These are phyloP conservation scores for Tortrix viridana DNA, from an alignment of 2,888 invertebrate genomes.

Conservation along the genomic window DNA sequence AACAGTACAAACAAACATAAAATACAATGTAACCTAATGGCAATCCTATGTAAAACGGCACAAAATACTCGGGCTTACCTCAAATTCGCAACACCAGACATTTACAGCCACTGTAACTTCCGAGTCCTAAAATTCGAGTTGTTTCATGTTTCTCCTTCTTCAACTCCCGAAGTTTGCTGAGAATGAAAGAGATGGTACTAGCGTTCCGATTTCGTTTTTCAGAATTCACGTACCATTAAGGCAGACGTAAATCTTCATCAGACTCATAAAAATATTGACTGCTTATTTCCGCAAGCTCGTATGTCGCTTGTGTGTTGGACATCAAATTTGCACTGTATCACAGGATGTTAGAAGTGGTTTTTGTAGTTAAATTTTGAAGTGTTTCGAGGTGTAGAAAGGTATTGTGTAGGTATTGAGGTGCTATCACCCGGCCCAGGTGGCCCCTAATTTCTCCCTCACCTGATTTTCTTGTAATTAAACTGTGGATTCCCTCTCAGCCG, in stretches of 20 bases:
- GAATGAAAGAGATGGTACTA: background rate
- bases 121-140: background rate
- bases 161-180: background rate
- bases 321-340: slow-evolving; percentile 9
- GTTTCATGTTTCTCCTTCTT: background rate
- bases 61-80: slow-evolving; percentile 17
- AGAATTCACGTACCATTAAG: slow-evolving; percentile 23
- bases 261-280: slow-evolving; percentile 35
- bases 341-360: background rate
- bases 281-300: background rate
- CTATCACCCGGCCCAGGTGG: slow-evolving; percentile 58
- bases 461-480: slow-evolving; percentile 67
- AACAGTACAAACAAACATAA: background rate
- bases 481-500: slow-evolving; percentile 52
- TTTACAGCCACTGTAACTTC: background rate
- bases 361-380: background rate
- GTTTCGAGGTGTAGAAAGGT: slow-evolving; percentile 40
- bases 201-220: background rate
- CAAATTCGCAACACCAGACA: slow-evolving; percentile 28
- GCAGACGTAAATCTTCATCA: slow-evolving; percentile 35
- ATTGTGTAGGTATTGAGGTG: slow-evolving; percentile 39
- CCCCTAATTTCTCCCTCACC: slow-evolving; percentile 55
- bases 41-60: slow-evolving; percentile 33
- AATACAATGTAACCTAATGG: slow-evolving; percentile 27
- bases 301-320: slow-evolving; percentile 7